Evolutionary conservation across 2,113 vertebrate species (phyloP), one percentile per base, ranked within the genome.

Genomic region (Heteronetta atricapilla): DNA sequence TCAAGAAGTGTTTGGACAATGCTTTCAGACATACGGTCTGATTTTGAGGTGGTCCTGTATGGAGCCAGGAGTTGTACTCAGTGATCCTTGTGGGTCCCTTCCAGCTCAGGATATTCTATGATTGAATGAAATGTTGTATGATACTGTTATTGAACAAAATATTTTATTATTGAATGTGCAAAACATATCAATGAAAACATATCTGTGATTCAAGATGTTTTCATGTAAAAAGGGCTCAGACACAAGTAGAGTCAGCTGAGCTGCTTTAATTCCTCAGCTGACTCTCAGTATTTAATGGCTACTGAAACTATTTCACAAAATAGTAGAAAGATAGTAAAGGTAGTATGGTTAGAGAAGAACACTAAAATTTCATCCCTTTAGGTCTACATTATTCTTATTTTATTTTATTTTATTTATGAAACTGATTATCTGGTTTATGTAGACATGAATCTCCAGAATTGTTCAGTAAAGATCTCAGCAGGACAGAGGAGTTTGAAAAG

Each of bases 301-400:
- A 85, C 90, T 89, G 96, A 96, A 96, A 97, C 95, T 38, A 31
- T 95, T 76, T 96, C 96, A 29, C 33, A 91, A 94, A 96, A 72
- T 26, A 15, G 11, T 68, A 31, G 40, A 50, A 63, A 67, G 29
- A 53, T 42, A 62, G 11, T 66, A 52, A 74, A 42, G 3, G 3
- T 52, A 79, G 29, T 66, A 48, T 21, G 53, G 11, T 19, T 26
- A 52, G 20, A 22, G 40, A 40, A 86, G 12, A 50, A 88, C 55
- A 83, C 26, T 86, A 82, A 85, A 70, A 48, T 78, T 84, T 96
- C 69, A 86, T 74, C 40, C 20, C 16, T 70, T 59, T 72, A 74
- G 16, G 40, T 67, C 42, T 66, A 60, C 8, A 86, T 70, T 70
- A 80, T 40, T n/a, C 20, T 10, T 58, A 26, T 9, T 28, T 58